Percentiles rank a stretch among this genome's conserved stretches.
Evolutionary conservation across 1,140 invertebrate genomes (phyloP).

Genomic region (Drosophila micromelanica): DNA sequence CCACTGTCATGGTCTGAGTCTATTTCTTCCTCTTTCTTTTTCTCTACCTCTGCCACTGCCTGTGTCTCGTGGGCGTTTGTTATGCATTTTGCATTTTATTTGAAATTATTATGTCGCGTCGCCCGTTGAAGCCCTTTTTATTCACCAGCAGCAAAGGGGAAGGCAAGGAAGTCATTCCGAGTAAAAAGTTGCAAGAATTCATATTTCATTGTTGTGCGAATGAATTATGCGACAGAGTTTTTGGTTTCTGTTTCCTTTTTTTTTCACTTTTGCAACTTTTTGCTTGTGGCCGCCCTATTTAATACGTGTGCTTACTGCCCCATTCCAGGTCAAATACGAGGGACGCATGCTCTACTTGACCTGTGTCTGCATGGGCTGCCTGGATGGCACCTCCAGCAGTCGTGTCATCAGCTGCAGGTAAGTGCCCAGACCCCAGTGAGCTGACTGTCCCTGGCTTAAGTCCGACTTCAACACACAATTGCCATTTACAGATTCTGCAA

Average conservation of each 20-base stretch:
- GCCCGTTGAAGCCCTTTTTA: conserved; percentile 38
- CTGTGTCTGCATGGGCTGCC: conserved; percentile 96
- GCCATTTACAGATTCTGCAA: conserved; percentile 88
- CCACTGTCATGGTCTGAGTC: too few relatives aligned
- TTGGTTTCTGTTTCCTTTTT: conserved; percentile 2
- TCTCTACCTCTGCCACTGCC: conserved; percentile 18
- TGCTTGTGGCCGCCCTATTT: conserved; percentile 13
- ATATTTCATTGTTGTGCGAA: conserved; percentile 73
- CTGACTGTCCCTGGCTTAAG: too few relatives aligned
- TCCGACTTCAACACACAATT: not conserved
- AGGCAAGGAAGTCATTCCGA: not conserved
- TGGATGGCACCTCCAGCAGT: conserved; percentile 92
- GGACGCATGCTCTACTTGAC: conserved; percentile 95
- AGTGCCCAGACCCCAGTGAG: conserved; percentile 9
- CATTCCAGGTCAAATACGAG: conserved; percentile 92
- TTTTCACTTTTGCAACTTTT: conserved; percentile 1
- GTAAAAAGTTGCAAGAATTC: conserved; percentile 58
- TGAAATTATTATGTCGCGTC: conserved; percentile 82
- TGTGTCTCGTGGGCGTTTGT: conserved; percentile 63
- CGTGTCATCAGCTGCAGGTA: conserved; percentile 89
- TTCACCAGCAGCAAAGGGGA: not conserved
- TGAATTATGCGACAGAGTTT: conserved; percentile 40
- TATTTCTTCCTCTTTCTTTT: too few relatives aligned
- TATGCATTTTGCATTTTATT: conserved; percentile 83
- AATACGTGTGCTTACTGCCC: conserved; percentile 17